phyloP scores from a whole-genome alignment of 2,797 vertebrate genomes.

The Mormyrus proboscirostris region DNA sequence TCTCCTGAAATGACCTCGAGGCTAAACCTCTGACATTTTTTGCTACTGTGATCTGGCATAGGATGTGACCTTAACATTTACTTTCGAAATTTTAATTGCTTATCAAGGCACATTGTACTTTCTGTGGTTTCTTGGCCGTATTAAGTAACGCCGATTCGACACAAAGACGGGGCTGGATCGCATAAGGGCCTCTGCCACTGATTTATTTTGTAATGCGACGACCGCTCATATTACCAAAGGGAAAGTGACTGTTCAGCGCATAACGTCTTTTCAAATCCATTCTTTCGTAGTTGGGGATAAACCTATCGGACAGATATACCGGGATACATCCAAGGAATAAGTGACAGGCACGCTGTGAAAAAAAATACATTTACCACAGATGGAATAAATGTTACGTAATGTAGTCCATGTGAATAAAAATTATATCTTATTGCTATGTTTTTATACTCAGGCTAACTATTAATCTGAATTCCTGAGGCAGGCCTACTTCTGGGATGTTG shows the following conservation, averaged over 20 bases:
- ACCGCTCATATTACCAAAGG: not conserved
- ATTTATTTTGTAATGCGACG: not conserved
- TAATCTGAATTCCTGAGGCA: not conserved
- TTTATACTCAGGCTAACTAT: not conserved
- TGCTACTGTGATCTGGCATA: not conserved
- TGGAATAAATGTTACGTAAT: constrained; percentile 2
- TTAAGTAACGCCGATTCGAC: not conserved
- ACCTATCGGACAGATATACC: not conserved
- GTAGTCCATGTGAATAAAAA: not conserved
- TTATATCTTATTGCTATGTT: not conserved
- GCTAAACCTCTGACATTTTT: not conserved
- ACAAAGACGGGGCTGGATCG: not conserved
- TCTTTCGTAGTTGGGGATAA: not conserved
- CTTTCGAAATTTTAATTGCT: not conserved
- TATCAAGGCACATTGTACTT: not conserved
- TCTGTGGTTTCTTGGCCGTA: not conserved
- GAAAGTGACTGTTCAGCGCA: not conserved
- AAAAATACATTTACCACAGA: not conserved
- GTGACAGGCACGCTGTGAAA: not conserved
- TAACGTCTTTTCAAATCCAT: not conserved
- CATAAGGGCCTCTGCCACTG: not conserved
- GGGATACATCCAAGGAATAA: not conserved
- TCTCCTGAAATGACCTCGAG: not conserved
- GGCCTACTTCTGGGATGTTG: not conserved
- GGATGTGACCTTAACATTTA: not conserved